Evolutionary conservation across 2,888 invertebrate genomes (phyloP).

Genomic region (Drosophila mimica): DNA sequence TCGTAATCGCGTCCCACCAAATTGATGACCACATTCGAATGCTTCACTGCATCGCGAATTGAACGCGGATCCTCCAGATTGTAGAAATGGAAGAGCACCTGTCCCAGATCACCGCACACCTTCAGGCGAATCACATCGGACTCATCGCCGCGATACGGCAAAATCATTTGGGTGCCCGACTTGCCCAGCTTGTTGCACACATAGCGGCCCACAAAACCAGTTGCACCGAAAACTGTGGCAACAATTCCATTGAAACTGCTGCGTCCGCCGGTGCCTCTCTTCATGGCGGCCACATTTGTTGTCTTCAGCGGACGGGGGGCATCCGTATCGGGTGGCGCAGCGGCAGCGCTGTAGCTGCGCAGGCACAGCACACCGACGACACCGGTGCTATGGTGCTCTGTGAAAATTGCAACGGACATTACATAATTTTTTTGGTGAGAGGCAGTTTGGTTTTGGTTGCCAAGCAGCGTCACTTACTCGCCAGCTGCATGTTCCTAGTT

Average conservation of each 20-base stretch:
- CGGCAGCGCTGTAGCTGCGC: constrained; percentile 69
- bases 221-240: constrained; percentile 98
- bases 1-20: constrained; percentile 96
- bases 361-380: constrained; percentile 81
- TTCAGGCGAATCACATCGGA: constrained; percentile 92
- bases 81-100: constrained; percentile 95
- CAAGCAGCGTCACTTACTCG: constrained; percentile 80
- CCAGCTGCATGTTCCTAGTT: constrained; percentile 80
- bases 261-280: constrained; percentile 95
- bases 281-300: constrained; percentile 89
- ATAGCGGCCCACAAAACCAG: constrained; percentile 95
- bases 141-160: constrained; percentile 96
- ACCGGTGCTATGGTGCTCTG: constrained; percentile 80
- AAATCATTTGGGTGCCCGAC: constrained; percentile 93
- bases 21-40: constrained; percentile 99
- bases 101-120: constrained; percentile 96
- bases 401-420: constrained; percentile 45
- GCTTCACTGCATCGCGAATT: constrained; percentile 92
- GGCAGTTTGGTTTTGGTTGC: background rate
- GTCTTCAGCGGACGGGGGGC: constrained; percentile 84
- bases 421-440: constrained; percentile 69
- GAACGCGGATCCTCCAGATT: constrained; percentile 94
- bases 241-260: constrained; percentile 98
- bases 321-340: constrained; percentile 70
- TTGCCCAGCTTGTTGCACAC: constrained; percentile 96